Conservation (phyloP, 2,797 vertebrate genomes). For the Manis pentadactyla region DNA sequence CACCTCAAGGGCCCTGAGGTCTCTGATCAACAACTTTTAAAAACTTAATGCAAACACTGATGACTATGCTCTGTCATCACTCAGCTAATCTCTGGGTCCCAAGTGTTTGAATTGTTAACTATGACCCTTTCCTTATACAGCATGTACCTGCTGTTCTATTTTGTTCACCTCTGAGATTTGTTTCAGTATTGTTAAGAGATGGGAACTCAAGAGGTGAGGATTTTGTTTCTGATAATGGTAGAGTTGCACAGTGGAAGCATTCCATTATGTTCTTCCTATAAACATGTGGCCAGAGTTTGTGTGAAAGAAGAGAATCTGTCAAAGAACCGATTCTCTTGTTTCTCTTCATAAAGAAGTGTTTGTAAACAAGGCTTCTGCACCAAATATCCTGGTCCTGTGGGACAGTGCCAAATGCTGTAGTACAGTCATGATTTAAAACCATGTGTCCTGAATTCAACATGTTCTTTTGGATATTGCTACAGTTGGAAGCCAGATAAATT, state of each 20-base stretch:
- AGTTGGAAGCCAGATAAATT: slow-evolving; percentile 63
- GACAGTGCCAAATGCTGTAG: slow-evolving; percentile 35
- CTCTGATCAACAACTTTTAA: slow-evolving; percentile 5
- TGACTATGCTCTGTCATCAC: neutral
- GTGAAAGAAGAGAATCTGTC: neutral
- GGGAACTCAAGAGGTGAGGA: neutral
- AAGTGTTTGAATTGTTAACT: neutral
- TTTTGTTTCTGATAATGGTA: neutral
- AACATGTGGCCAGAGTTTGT: neutral
- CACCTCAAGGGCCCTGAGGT: neutral
- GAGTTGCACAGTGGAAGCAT: neutral
- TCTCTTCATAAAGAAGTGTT: slow-evolving; percentile 45
- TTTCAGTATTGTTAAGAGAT: neutral
- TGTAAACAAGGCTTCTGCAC: slow-evolving; percentile 36
- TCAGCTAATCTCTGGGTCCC: neutral
- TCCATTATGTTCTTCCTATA: neutral
- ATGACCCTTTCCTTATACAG: neutral
- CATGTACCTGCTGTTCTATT: neutral
- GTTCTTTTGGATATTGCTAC: slow-evolving; percentile 43
- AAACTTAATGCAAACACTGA: neutral
- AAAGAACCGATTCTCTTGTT: neutral
- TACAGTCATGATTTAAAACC: slow-evolving; percentile 1
- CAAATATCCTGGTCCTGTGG: neutral
- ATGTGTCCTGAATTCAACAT: slow-evolving; percentile 37
- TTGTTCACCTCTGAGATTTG: neutral